Conservation (phyloP, 2,888 invertebrate genomes). For the Drosophila yooni region DNA sequence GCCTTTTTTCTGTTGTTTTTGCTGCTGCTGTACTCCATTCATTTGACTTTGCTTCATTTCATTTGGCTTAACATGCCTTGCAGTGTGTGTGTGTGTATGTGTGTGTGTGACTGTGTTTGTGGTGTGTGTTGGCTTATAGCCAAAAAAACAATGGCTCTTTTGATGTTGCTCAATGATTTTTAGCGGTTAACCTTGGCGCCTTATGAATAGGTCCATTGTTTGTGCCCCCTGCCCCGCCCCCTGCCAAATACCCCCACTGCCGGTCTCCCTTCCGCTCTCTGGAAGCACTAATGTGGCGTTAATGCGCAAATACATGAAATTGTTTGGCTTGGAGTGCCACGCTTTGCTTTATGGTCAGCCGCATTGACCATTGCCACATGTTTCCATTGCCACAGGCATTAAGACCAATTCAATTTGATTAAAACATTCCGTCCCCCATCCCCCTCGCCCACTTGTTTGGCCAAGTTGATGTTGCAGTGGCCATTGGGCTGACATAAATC, state of each 20-base stretch:
- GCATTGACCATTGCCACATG: conserved; percentile 26
- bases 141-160: conserved; percentile 67
- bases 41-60: conserved; percentile 56
- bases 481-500: conserved; percentile 51
- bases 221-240: background rate
- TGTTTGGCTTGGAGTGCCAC: conserved; percentile 24
- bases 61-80: conserved; percentile 64
- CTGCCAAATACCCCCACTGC: too few relatives aligned
- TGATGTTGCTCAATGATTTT: conserved; percentile 77
- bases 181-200: conserved; percentile 75
- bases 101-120: conserved; percentile 5
- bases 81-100: conserved; percentile 33
- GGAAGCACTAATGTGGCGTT: conserved; percentile 61
- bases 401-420: conserved; percentile 65
- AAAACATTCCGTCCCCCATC: conserved; percentile 23
- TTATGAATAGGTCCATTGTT: conserved; percentile 75
- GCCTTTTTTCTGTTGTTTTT: conserved; percentile 13
- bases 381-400: conserved; percentile 32
- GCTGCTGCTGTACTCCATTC: conserved; percentile 12
- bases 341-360: conserved; percentile 43
- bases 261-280: background rate
- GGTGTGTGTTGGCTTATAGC: conserved; percentile 27
- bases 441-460: background rate
- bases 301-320: conserved; percentile 61
- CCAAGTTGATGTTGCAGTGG: conserved; percentile 14